Base-by-base conservation (phyloP, 1,140 invertebrate genomes). In the Polypedilum pembai region DNA sequence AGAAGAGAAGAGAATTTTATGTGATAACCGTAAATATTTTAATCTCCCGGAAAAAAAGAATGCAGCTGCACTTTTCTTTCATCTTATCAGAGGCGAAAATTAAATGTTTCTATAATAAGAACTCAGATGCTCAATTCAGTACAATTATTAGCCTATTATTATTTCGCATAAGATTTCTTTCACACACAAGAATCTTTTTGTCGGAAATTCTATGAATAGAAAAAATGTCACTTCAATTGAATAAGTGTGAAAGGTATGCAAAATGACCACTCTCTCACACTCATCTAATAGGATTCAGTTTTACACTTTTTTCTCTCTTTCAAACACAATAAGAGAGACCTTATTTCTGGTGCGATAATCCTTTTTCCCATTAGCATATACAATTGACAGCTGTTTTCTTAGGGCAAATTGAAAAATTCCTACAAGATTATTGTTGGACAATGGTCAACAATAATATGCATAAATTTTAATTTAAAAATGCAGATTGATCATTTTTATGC, bases 41-140 rank as follows among this genome's bases (percentile, higher is more conserved):
- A 8, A 12, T 78, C 5, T 5, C 5, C 24, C 24, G 2, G 24
- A 5, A 33, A 33, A 33, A 33, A 33, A 33, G 24, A 33, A 15
- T n/a, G n/a, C 56, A 24, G 45, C 74, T 79, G 77, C 76, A 79
- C 80, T 78, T 80, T 33, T 78, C 78, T 80, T 80, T 80, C 74
- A 76, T 80, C 40, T 40, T 73, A 41, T 20, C 8, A 17, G 41
- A 73, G 20, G 4, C 5, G 8, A 73, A 40, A 10, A 40, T 20
- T 15, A 21, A 73, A 24, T 21, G 8, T 12, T 21, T 24, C 24
- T 15, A 73, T 33, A 33, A 33, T 33, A 33, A 33, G 24, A 33
- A 33, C 24, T 33, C 24, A 73, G 7, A 15, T 78, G 75, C 79
- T 79, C 76, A 75, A 56, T 40, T 17, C 74, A 66, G 75, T 73